These are phyloP conservation scores for Reinhardtius hippoglossoides DNA, from an alignment of 2,113 vertebrate species.

Conservation along the genomic window DNA sequence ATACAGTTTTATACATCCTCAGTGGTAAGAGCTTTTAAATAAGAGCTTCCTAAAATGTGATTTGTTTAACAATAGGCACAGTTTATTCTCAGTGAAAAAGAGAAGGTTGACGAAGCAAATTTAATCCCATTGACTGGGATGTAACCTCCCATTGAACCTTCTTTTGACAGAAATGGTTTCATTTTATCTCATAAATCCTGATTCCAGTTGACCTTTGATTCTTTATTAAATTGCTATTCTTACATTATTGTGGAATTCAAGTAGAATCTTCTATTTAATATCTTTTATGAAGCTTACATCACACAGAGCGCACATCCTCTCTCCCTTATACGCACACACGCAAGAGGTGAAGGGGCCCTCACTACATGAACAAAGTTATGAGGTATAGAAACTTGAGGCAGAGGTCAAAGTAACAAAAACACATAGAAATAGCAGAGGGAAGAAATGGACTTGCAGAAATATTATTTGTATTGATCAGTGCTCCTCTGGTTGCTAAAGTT, in stretches of 20 bases:
- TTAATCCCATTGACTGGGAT: too few species aligned
- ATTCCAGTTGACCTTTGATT: constrained; percentile 26
- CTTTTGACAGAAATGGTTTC: constrained; percentile 8
- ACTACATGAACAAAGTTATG: constrained; percentile 2
- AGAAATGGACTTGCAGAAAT: constrained; percentile 39
- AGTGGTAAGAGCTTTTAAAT: neutral
- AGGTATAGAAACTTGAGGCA: neutral
- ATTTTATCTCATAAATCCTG: constrained; percentile 11
- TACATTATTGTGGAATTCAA: neutral
- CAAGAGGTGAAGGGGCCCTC: neutral
- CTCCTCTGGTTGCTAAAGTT: constrained; percentile 1
- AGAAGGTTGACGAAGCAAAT: too few species aligned
- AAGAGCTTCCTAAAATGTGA: constrained; percentile 8
- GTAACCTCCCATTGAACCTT: constrained; percentile 4
- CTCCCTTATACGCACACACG: neutral
- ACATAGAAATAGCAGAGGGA: constrained; percentile 22
- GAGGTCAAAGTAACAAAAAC: constrained; percentile 21
- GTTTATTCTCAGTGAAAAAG: neutral
- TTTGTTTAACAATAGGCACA: constrained; percentile 17
- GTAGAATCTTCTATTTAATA: neutral
- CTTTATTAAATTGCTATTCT: neutral
- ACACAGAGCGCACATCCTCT: neutral
- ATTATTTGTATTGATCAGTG: constrained; percentile 50
- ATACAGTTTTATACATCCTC: constrained; percentile 8
- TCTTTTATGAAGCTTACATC: neutral